Percentiles rank a stretch among this genome's conserved stretches.
Evolutionary conservation across 2,113 vertebrate genomes (phyloP).

Genomic region (Microcebus jonahi): DNA sequence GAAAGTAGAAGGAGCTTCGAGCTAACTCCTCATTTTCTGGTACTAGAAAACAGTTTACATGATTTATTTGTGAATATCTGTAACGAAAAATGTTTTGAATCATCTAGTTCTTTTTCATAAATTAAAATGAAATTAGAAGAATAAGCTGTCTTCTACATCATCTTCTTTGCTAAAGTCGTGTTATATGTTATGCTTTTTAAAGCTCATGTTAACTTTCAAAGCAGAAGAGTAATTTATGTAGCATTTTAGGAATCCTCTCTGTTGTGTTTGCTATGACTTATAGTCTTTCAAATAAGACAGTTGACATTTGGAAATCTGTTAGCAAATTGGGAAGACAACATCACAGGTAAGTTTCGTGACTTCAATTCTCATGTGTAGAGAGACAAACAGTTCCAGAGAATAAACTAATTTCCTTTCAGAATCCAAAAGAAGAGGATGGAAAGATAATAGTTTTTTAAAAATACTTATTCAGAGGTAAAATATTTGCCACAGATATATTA

Average conservation of each 20-base stretch:
- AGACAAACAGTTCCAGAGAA: background rate
- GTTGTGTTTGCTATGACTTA: background rate
- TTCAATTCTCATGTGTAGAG: background rate
- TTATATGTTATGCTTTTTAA: constrained; percentile 25
- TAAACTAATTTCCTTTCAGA: constrained; percentile 26
- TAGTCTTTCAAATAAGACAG: background rate
- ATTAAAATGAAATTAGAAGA: constrained; percentile 79
- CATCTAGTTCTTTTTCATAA: constrained; percentile 59
- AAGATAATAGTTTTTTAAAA: background rate
- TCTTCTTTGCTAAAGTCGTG: background rate
- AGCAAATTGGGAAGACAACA: constrained; percentile 25
- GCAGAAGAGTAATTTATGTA: background rate
- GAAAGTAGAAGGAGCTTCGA: constrained; percentile 22
- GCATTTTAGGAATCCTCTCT: background rate
- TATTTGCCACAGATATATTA: constrained; percentile 11
- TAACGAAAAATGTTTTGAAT: constrained; percentile 71
- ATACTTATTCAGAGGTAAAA: background rate
- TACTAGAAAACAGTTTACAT: constrained; percentile 65
- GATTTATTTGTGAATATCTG: constrained; percentile 76
- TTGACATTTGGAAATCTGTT: constrained; percentile 36
- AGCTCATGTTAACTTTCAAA: background rate
- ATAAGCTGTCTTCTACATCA: constrained; percentile 65
- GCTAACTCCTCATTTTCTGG: constrained; percentile 52
- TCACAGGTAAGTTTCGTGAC: background rate
- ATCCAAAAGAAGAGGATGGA: background rate